These are phyloP conservation scores for Eurypyga helias DNA, from an alignment of 2,113 vertebrate species.

Conservation along the genomic window DNA sequence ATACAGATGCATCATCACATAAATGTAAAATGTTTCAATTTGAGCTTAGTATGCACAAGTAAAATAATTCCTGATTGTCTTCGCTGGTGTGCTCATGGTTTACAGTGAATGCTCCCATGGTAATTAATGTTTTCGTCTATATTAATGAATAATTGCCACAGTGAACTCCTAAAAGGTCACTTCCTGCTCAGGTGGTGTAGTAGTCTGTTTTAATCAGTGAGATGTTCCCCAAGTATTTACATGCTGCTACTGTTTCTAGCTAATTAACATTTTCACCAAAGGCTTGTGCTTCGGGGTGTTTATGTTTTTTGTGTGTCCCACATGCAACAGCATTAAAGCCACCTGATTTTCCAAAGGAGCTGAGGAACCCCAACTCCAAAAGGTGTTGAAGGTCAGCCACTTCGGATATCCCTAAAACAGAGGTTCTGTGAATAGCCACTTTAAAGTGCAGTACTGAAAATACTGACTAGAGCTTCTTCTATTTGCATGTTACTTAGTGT, in stretches of 20 bases:
- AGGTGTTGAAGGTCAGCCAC: background rate
- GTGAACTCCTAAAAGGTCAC: background rate
- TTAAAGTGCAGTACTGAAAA: background rate
- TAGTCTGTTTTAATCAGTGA: background rate
- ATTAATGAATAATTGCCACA: conserved; percentile 12
- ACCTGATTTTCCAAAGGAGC: background rate
- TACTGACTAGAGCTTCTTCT: background rate
- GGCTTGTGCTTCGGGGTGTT: background rate
- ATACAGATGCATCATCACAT: background rate
- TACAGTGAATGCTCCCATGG: background rate
- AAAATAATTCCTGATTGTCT: background rate
- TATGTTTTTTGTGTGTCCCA: background rate
- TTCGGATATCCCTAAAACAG: background rate
- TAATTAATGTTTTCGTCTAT: conserved; percentile 9
- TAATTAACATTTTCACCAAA: background rate
- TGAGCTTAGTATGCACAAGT: background rate
- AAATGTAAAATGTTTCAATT: background rate
- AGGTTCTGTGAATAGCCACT: background rate
- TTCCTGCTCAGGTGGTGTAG: background rate
- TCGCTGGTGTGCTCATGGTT: background rate
- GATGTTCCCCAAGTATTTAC: background rate
- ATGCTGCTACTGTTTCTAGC: background rate
- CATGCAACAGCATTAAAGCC: background rate
- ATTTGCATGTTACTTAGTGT: background rate
- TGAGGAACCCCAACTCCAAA: background rate